Evolutionary conservation across 1,140 invertebrate genomes (phyloP).

Genomic region (Drosophila sproati): DNA sequence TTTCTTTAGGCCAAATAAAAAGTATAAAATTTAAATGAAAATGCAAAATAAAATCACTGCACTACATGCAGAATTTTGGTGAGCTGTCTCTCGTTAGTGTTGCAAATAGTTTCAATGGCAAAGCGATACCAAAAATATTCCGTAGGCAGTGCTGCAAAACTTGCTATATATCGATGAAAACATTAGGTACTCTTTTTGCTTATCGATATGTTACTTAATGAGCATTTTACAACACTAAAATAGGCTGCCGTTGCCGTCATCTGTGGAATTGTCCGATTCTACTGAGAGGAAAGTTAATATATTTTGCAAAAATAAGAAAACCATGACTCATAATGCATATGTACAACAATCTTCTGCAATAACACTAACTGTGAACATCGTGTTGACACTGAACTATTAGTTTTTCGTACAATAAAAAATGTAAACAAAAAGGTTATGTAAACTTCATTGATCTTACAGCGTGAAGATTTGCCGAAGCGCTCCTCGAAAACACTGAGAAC

Average conservation of each 20-base stretch:
- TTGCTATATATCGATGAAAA: neutral
- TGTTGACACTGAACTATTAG: neutral
- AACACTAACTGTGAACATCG: neutral
- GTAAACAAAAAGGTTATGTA: slow-evolving; percentile 84
- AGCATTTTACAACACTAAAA: slow-evolving; percentile 16
- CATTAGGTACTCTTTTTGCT: neutral
- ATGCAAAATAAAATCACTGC: slow-evolving; percentile 71
- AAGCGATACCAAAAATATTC: slow-evolving; percentile 4
- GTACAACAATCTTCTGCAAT: neutral
- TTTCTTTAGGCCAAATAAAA: slow-evolving; percentile 59
- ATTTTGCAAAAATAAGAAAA: slow-evolving; percentile 47
- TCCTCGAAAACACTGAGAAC: slow-evolving; percentile 20
- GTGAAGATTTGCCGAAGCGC: slow-evolving; percentile 48
- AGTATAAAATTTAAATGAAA: slow-evolving; percentile 75
- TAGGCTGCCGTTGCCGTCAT: slow-evolving; percentile 58
- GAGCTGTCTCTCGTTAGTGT: slow-evolving; percentile 66
- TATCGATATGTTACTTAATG: slow-evolving; percentile 1
- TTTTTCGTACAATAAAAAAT: slow-evolving; percentile 40
- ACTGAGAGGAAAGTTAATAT: slow-evolving; percentile 55
- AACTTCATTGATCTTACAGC: slow-evolving; percentile 74
- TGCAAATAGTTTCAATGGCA: slow-evolving; percentile 6
- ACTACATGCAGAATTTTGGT: slow-evolving; percentile 69
- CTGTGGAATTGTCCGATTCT: slow-evolving; percentile 53
- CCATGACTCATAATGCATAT: slow-evolving; percentile 8
- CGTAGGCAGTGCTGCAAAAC: slow-evolving; percentile 19